Evolutionary conservation across 2,797 vertebrate species (phyloP).

Genomic region (Toxotes lorentzi): DNA sequence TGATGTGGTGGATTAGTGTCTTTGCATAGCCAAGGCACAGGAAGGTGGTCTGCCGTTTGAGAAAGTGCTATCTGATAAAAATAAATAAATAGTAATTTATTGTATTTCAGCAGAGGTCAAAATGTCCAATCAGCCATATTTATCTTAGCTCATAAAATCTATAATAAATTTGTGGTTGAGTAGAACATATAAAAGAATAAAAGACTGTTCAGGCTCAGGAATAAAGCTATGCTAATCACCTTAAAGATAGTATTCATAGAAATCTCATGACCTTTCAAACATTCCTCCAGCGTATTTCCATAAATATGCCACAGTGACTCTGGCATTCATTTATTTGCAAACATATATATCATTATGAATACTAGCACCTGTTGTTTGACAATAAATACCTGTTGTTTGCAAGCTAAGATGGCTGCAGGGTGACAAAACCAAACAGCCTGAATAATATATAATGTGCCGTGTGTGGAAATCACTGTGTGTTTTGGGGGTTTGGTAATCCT

Average conservation of each 20-base stretch:
- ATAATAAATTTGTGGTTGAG: not conserved
- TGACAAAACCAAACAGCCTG: slow-evolving; percentile 66
- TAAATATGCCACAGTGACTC: slow-evolving; percentile 23
- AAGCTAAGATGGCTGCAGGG: slow-evolving; percentile 63
- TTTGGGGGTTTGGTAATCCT: slow-evolving; percentile 76
- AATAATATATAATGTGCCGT: slow-evolving; percentile 74
- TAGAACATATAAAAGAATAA: slow-evolving; percentile 5
- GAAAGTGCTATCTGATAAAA: not conserved
- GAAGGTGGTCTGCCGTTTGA: not conserved
- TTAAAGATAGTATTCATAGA: slow-evolving; percentile 50
- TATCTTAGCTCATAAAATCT: not conserved
- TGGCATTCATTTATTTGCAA: slow-evolving; percentile 50
- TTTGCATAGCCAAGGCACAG: slow-evolving; percentile 3
- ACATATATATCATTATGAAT: slow-evolving; percentile 58
- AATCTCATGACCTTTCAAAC: slow-evolving; percentile 57
- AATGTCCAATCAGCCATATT: slow-evolving; percentile 22
- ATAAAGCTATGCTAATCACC: slow-evolving; percentile 55
- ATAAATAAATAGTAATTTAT: not conserved
- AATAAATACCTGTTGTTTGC: slow-evolving; percentile 67
- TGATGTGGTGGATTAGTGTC: slow-evolving; percentile 48
- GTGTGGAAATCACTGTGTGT: slow-evolving; percentile 73
- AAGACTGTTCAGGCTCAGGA: not conserved
- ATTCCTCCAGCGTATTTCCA: slow-evolving; percentile 24
- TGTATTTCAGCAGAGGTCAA: not conserved
- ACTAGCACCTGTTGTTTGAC: slow-evolving; percentile 65